Evolutionary conservation across 2,888 invertebrate genomes (phyloP).

Genomic region (Lepeophtheirus nordmannii): DNA sequence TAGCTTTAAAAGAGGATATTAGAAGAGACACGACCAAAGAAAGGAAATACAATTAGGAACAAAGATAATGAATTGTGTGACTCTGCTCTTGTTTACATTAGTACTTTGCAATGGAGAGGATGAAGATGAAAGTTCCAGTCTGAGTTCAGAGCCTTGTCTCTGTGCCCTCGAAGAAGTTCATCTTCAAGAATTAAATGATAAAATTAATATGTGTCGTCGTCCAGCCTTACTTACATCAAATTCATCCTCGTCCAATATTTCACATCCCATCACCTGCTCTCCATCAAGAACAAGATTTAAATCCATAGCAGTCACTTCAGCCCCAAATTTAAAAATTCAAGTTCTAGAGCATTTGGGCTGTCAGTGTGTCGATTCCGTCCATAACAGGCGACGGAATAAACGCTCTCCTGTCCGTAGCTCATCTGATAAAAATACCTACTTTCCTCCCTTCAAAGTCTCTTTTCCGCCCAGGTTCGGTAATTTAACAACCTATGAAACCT

Average conservation of each 20-base stretch:
- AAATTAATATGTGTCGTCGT: neutral
- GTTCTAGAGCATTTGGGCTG: neutral
- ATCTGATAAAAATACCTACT: neutral
- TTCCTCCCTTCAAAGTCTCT: neutral
- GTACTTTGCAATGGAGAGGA: constrained; percentile 1
- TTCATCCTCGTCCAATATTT: neutral
- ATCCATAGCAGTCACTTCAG: neutral
- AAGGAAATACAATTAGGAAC: too few relatives aligned
- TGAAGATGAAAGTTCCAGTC: neutral
- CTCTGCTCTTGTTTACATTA: neutral
- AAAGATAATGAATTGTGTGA: too few relatives aligned
- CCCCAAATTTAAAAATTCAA: neutral
- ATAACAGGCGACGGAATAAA: neutral
- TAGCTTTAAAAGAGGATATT: too few relatives aligned
- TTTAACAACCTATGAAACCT: constrained; percentile 3
- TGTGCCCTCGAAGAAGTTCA: neutral
- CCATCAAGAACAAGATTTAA: neutral
- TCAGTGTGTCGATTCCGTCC: neutral
- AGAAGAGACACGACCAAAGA: too few relatives aligned
- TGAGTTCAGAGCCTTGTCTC: neutral
- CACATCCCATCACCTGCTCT: neutral
- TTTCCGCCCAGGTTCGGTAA: constrained; percentile 5
- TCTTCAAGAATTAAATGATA: neutral
- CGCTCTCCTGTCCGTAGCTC: neutral
- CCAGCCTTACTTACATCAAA: neutral